Conservation (phyloP, 2,113 vertebrate genomes). For the Hyaena hyaena region DNA sequence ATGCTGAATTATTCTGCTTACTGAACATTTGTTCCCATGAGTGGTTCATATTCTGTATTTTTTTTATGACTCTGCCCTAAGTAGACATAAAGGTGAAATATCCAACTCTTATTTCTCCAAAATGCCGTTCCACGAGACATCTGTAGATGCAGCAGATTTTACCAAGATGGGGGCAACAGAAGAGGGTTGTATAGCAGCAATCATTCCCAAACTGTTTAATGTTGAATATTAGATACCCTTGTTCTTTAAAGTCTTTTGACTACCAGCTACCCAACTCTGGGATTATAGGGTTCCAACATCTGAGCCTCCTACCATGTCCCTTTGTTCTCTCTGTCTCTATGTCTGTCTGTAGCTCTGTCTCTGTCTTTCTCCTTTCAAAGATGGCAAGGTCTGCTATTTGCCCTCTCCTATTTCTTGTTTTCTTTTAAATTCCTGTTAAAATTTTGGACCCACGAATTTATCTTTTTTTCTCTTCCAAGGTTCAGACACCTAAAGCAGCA, state of each 20-base stretch:
- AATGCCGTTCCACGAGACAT: neutral
- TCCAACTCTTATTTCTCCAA: neutral
- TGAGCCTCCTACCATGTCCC: neutral
- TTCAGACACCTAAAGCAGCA: constrained; percentile 54
- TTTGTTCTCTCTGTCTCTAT: neutral
- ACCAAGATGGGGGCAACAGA: neutral
- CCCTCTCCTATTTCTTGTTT: neutral
- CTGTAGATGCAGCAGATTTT: neutral
- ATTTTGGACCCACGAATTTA: neutral
- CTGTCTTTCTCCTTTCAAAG: neutral
- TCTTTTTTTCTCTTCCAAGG: neutral
- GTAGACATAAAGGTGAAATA: neutral
- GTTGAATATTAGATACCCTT: neutral
- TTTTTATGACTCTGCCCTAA: neutral
- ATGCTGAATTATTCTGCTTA: neutral
- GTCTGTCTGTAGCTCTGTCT: neutral
- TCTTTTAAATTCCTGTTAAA: constrained; percentile 6
- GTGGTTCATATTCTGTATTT: neutral
- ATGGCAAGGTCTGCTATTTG: neutral
- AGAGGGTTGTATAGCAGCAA: neutral
- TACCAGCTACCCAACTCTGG: neutral
- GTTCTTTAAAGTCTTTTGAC: neutral
- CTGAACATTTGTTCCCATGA: neutral
- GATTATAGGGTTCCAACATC: neutral
- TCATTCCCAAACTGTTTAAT: neutral